Evolutionary conservation across 2,797 vertebrate species (phyloP), one percentile per base, ranked within the genome.

Genomic region (Phataginus tetradactyla): DNA sequence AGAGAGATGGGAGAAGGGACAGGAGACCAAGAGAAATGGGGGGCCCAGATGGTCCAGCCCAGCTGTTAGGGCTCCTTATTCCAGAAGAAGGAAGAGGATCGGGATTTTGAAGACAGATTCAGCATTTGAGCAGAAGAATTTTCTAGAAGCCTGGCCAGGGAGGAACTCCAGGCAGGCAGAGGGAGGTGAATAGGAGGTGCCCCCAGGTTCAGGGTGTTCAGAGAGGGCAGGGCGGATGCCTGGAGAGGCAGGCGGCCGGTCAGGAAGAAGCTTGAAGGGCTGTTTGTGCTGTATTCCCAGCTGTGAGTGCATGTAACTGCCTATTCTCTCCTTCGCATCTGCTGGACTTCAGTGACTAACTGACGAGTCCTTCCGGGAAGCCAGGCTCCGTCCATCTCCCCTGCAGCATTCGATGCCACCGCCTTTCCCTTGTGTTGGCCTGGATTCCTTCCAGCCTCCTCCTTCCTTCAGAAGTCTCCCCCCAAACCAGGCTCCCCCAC

Each of bases 341-440:
- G 92, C 34, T 55, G 91, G 81, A 4, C 93, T 72, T 96, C 92
- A 72, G 87, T 84, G 61, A 68, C 0, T 1, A 11, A 45, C 45
- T 45, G 91, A 91, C 80, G 59, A 34, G 61, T 4, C 23, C 1
- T 72, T 59, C 51, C 12, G 61, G 5, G 29, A 78, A 96, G 92
- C 74, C 97, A 96, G 98, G 93, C 96, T 97, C 95, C 86, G 92
- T 89, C 96, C 79, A 27, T 71, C 91, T 14, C 87, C 14, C 75
- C 87, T 91, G 0, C 71, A 27, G 92, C 87, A 7, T 86, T 39
- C 42, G 27, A 87, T 86, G 83, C 85, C 71, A 97, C 81, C 64
- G 27, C 86, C 71, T 86, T 86, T 69, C 68, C 61, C 17, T 71
- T 68, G 72, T 79, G 96, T 64, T 20, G 91, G 91, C 96, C 97